phyloP scores from a whole-genome alignment of 2,797 vertebrate species.

The Thripadectes ignobilis region DNA sequence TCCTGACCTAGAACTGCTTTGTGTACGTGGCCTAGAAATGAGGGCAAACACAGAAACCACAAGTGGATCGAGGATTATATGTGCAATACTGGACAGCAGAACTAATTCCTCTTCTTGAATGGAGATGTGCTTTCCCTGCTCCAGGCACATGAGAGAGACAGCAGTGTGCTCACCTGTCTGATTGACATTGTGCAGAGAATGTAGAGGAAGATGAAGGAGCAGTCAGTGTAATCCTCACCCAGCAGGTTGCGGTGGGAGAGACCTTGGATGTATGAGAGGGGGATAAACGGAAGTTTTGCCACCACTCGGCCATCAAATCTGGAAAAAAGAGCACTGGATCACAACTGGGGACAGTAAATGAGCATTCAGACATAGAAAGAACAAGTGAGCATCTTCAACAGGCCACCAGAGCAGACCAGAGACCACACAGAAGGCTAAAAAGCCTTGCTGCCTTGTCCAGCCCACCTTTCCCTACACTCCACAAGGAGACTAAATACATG shows the following conservation, averaged over 20 bases:
- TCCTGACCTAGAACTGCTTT: not conserved
- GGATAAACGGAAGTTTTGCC: constrained; percentile 94
- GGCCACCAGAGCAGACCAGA: not conserved
- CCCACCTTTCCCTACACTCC: not conserved
- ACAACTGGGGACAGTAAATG: not conserved
- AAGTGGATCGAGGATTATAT: not conserved
- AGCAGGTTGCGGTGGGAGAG: constrained; percentile 95
- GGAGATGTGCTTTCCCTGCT: not conserved
- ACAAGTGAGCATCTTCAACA: not conserved
- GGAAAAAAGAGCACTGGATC: constrained; percentile 9
- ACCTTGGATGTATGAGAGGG: constrained; percentile 95
- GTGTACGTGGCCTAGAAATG: not conserved
- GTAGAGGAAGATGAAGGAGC: constrained; percentile 98
- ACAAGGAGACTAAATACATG: not conserved
- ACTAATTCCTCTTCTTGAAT: not conserved
- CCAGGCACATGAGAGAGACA: not conserved
- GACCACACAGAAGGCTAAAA: not conserved
- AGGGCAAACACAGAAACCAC: not conserved
- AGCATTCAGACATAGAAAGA: not conserved
- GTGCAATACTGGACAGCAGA: not conserved
- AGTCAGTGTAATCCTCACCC: constrained; percentile 97
- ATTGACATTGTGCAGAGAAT: constrained; percentile 99
- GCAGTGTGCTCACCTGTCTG: constrained; percentile 86
- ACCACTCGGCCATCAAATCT: constrained; percentile 98
- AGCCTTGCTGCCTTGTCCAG: not conserved